phyloP scores from a whole-genome alignment of 1,140 invertebrate species.

The Micrasema minimum region DNA sequence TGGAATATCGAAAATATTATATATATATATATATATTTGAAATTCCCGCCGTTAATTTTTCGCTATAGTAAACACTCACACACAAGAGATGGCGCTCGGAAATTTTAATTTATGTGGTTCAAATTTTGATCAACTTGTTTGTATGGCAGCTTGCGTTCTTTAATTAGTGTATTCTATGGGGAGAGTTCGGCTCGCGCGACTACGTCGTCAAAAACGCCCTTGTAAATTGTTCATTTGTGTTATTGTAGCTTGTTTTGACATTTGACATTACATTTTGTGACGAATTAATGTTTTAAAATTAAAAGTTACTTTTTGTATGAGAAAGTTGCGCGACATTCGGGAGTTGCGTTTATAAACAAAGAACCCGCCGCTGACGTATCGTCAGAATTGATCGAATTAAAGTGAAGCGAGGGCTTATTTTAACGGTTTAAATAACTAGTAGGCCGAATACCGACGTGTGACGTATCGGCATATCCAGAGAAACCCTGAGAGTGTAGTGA shows the following conservation, averaged over 20 bases:
- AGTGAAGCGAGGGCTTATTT: conserved; percentile 30
- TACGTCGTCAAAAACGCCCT: conserved; percentile 21
- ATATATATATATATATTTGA: too few relatives aligned
- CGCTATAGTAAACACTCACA: too few relatives aligned
- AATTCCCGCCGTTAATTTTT: too few relatives aligned
- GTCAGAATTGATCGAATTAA: conserved; percentile 37
- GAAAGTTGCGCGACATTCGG: background rate
- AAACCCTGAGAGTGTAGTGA: conserved; percentile 2
- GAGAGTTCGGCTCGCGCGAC: conserved; percentile 17
- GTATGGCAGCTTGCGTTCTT: too few relatives aligned
- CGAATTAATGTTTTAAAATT: background rate
- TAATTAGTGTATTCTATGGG: too few relatives aligned
- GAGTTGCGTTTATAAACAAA: conserved; percentile 21
- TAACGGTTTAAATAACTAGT: conserved; percentile 21
- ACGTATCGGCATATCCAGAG: conserved; percentile 22
- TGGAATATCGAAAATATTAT: too few relatives aligned
- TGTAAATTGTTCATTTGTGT: conserved; percentile 36
- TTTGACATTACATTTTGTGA: background rate
- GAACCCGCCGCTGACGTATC: conserved; percentile 28
- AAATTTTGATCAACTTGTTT: too few relatives aligned
- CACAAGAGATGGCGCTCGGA: too few relatives aligned
- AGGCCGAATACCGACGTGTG: conserved; percentile 8
- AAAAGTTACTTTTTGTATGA: background rate
- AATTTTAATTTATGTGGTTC: too few relatives aligned
- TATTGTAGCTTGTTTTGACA: conserved; percentile 40